Conservation (phyloP, 2,888 invertebrate species). For the Laothoe populi region DNA sequence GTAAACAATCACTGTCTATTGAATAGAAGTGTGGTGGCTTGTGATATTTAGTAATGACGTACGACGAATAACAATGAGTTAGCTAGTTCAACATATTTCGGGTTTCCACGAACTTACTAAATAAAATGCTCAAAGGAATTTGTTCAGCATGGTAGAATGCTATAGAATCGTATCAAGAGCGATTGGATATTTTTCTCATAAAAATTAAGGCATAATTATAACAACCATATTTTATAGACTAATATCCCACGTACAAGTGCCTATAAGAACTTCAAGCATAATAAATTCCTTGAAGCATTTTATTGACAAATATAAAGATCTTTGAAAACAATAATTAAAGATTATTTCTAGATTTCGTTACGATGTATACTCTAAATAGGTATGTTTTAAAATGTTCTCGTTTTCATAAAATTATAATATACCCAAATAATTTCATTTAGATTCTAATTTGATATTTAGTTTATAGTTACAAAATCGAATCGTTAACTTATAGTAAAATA, state of each 20-base stretch:
- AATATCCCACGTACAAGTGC: no score
- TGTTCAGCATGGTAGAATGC: background rate
- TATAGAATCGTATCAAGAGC: background rate
- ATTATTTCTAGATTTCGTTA: background rate
- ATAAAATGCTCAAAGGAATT: background rate
- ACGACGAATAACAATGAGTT: background rate
- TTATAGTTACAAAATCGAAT: background rate
- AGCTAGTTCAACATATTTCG: conserved; percentile 3
- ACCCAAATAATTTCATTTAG: conserved; percentile 4
- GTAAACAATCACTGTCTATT: conserved; percentile 67
- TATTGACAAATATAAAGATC: no score
- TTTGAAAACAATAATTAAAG: no score
- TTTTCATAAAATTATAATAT: background rate
- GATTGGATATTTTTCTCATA: background rate
- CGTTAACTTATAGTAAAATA: conserved; percentile 11
- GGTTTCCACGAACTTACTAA: background rate
- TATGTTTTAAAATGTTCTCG: background rate
- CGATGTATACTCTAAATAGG: background rate
- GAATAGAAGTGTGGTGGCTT: conserved; percentile 80
- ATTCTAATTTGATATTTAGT: conserved; percentile 6
- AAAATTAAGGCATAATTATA: no score
- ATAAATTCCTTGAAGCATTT: background rate
- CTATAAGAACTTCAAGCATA: background rate
- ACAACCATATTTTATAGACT: background rate
- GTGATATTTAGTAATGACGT: conserved; percentile 64